Conservation (phyloP, 2,888 invertebrate genomes). For the Drosophila kokeensis region DNA sequence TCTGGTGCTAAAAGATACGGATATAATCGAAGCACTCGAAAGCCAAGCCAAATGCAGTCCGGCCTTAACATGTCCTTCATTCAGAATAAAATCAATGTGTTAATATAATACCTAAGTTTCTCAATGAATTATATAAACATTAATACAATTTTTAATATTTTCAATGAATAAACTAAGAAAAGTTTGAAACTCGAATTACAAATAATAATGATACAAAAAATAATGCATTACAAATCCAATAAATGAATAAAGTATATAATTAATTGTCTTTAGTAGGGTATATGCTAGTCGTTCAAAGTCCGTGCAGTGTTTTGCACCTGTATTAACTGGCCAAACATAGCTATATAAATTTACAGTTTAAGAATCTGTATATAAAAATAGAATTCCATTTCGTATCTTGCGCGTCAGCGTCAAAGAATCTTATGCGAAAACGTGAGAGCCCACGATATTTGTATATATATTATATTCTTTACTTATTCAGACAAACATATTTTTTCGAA, state of each 20-base stretch:
- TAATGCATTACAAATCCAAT: not conserved
- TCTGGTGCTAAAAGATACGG: not conserved
- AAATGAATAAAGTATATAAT: not conserved
- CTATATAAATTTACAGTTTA: slow-evolving; percentile 31
- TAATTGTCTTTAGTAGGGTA: slow-evolving; percentile 24
- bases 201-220: not conserved
- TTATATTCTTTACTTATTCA: slow-evolving; percentile 17
- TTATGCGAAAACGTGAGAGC: slow-evolving; percentile 75
- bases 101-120: not conserved
- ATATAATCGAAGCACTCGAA: not conserved
- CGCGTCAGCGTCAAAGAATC: slow-evolving; percentile 70
- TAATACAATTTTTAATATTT: not conserved
- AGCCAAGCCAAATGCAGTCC: not conserved
- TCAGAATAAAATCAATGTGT: not conserved
- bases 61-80: slow-evolving; percentile 7
- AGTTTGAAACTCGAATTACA: not conserved
- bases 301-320: slow-evolving; percentile 49
- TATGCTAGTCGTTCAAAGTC: slow-evolving; percentile 15
- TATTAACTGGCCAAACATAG: slow-evolving; percentile 49
- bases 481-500: slow-evolving; percentile 54
- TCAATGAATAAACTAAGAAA: not conserved
- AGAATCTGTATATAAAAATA: slow-evolving; percentile 51
- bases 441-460: slow-evolving; percentile 48
- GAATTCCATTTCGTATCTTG: slow-evolving; percentile 66
- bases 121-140: not conserved